phyloP scores from a whole-genome alignment of 2,888 invertebrate genomes.

The Spodoptera littoralis region DNA sequence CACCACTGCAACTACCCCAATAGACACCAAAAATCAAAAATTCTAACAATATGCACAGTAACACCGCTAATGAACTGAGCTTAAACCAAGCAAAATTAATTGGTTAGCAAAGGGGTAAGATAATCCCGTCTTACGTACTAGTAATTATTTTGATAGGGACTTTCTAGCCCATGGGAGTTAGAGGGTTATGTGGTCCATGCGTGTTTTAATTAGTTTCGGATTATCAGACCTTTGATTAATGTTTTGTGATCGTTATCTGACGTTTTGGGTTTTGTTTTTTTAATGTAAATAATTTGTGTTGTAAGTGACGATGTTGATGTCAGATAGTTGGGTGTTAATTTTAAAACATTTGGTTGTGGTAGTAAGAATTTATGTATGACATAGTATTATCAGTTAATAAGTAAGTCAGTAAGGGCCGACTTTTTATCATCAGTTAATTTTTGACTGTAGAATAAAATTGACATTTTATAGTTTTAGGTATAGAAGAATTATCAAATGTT shows the following conservation, averaged over 20 bases:
- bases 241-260: conserved; percentile 54
- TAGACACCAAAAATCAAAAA: conserved; percentile 15
- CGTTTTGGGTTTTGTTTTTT: conserved; percentile 32
- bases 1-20: conserved; percentile 7
- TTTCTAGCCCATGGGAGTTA: conserved; percentile 62
- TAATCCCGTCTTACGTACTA: conserved; percentile 64
- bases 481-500: too few relatives aligned
- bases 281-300: neutral
- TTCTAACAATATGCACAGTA: conserved; percentile 34
- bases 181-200: conserved; percentile 56
- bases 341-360: too few relatives aligned
- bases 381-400: too few relatives aligned
- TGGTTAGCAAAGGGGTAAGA: conserved; percentile 68
- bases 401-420: too few relatives aligned
- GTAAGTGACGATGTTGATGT: too few relatives aligned
- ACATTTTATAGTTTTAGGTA: too few relatives aligned
- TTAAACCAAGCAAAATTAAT: conserved; percentile 72
- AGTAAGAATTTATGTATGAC: too few relatives aligned
- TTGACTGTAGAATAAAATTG: too few relatives aligned
- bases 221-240: conserved; percentile 75
- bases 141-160: conserved; percentile 79
- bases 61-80: conserved; percentile 64
- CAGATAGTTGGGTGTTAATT: too few relatives aligned
- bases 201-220: conserved; percentile 82
- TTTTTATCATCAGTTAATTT: too few relatives aligned